Conservation (phyloP, 2,113 vertebrate genomes). For the Gila orcuttii region DNA sequence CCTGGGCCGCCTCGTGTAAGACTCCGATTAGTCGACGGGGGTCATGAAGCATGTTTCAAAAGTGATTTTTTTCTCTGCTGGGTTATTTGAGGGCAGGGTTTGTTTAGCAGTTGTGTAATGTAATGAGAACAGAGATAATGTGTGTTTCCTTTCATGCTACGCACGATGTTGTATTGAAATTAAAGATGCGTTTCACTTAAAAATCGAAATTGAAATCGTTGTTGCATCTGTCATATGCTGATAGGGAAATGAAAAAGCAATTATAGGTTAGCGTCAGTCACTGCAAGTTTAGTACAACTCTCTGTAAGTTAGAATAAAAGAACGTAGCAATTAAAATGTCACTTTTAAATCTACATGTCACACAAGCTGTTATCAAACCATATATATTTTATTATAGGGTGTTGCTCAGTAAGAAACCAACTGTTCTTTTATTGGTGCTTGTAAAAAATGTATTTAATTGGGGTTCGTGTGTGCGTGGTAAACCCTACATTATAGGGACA, state of each 20-base stretch:
- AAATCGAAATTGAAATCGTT: not conserved
- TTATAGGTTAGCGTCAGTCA: not conserved
- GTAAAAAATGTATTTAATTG: too few relatives aligned
- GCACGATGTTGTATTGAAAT: not conserved
- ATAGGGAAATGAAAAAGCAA: slow-evolving; percentile 21
- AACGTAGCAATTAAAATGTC: slow-evolving; percentile 11
- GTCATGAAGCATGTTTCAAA: slow-evolving; percentile 23
- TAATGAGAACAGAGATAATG: not conserved
- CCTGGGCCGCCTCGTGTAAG: slow-evolving; percentile 26
- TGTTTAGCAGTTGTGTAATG: not conserved
- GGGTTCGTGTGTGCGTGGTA: not conserved
- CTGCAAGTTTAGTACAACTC: not conserved
- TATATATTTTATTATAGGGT: not conserved
- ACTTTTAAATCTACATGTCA: not conserved
- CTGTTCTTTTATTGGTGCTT: not conserved
- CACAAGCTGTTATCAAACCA: slow-evolving; percentile 14
- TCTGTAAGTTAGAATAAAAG: not conserved
- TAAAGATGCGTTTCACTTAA: not conserved
- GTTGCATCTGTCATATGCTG: slow-evolving; percentile 3
- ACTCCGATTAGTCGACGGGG: slow-evolving; percentile 15
- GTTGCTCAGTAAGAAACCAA: not conserved
- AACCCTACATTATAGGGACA: not conserved
- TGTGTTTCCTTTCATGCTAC: not conserved
- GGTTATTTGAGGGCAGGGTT: not conserved
- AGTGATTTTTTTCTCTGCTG: not conserved